Evolutionary conservation across 2,888 invertebrate species (phyloP).

Genomic region (Melitaea athalia): DNA sequence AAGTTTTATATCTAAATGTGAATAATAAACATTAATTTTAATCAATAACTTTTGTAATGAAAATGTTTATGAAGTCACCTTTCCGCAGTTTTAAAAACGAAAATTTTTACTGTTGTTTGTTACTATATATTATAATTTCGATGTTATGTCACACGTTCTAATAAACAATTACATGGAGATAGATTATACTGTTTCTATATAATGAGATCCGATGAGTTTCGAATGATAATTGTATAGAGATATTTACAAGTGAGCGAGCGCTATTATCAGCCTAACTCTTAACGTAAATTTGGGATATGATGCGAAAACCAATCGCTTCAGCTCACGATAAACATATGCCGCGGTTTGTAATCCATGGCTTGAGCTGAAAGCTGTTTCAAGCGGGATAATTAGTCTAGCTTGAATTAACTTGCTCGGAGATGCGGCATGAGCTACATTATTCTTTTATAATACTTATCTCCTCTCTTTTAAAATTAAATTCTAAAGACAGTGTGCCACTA

Average conservation of each 20-base stretch:
- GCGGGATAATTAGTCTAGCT: constrained; percentile 54
- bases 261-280: constrained; percentile 43
- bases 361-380: constrained; percentile 53
- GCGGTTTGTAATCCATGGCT: constrained; percentile 54
- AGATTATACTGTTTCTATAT: background rate
- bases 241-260: constrained; percentile 60
- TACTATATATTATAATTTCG: background rate
- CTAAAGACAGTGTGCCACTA: background rate
- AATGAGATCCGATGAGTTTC: background rate
- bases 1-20: constrained; percentile 23
- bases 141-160: background rate
- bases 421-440: constrained; percentile 15
- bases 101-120: constrained; percentile 12
- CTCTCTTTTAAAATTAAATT: constrained; percentile 9
- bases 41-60: constrained; percentile 20
- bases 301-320: constrained; percentile 54
- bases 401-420: constrained; percentile 21
- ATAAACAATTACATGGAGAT: background rate
- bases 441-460: constrained; percentile 12
- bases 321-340: constrained; percentile 55
- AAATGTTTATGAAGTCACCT: constrained; percentile 8
- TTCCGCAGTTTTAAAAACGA: constrained; percentile 13
- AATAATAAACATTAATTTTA: constrained; percentile 25
- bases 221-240: constrained; percentile 54
- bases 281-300: constrained; percentile 44